phyloP scores from a whole-genome alignment of 2,888 invertebrate genomes.

The Carterocephalus palaemon region DNA sequence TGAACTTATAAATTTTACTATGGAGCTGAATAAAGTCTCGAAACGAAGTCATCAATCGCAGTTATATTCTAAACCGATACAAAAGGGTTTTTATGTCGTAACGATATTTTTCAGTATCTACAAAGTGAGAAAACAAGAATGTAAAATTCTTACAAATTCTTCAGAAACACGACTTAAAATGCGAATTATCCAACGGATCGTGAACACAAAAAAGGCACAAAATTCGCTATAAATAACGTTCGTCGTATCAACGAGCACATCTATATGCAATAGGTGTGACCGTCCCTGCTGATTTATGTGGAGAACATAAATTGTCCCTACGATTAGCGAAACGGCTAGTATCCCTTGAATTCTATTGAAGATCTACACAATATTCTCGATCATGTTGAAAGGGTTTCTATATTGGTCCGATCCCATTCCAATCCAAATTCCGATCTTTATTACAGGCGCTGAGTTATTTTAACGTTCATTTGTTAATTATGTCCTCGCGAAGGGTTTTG shows the following conservation, averaged over 20 bases:
- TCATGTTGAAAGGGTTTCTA: conserved; percentile 8
- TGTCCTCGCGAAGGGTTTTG: too few species aligned
- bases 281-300: conserved; percentile 38
- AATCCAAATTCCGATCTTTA: neutral
- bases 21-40: too few species aligned
- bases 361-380: conserved; percentile 1
- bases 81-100: too few species aligned
- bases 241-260: conserved; percentile 26
- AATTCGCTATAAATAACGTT: conserved; percentile 19
- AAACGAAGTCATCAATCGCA: too few species aligned
- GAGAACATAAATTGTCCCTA: conserved; percentile 39
- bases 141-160: conserved; percentile 5
- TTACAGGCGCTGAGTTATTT: neutral
- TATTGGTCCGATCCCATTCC: neutral
- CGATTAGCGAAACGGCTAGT: conserved; percentile 34
- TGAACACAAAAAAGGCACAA: conserved; percentile 16
- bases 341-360: conserved; percentile 31
- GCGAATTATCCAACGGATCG: neutral
- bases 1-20: too few species aligned
- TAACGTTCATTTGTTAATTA: neutral
- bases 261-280: conserved; percentile 31
- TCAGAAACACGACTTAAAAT: conserved; percentile 12
- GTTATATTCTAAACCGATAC: too few species aligned
- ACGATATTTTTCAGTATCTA: too few species aligned
- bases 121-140: too few species aligned